Percentiles rank a stretch among this genome's conserved stretches.
phyloP scores from a whole-genome alignment of 1,140 invertebrate species.

The Archivesica marissinica region DNA sequence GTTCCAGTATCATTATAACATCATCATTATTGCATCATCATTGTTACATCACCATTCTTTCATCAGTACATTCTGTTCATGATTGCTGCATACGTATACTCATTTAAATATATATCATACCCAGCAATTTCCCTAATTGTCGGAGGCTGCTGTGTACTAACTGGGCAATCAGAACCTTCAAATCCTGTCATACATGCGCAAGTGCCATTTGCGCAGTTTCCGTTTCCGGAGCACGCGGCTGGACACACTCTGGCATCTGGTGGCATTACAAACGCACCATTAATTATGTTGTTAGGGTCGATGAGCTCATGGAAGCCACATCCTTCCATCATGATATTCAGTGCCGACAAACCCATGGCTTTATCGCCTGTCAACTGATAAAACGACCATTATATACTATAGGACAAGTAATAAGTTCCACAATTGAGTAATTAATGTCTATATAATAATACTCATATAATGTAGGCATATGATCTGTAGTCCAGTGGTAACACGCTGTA shows the following conservation, averaged over 20 bases:
- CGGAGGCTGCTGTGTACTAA: background rate
- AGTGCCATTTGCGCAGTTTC: slow-evolving; percentile 9
- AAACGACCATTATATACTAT: too few species aligned
- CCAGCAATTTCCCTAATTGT: background rate
- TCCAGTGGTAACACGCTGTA: too few species aligned
- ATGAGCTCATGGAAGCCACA: background rate
- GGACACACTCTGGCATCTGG: slow-evolving; percentile 14
- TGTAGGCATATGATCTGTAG: too few species aligned
- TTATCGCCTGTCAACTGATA: slow-evolving; percentile 26
- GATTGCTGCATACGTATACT: too few species aligned
- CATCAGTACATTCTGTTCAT: too few species aligned
- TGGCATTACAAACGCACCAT: background rate
- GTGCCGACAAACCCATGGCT: slow-evolving; percentile 15
- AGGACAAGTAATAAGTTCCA: too few species aligned
- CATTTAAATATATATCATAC: too few species aligned
- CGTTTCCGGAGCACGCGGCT: slow-evolving; percentile 43
- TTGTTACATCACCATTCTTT: too few species aligned
- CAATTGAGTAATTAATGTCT: too few species aligned
- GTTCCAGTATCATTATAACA: too few species aligned
- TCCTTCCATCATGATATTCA: slow-evolving; percentile 1
- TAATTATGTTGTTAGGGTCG: background rate
- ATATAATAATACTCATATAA: too few species aligned
- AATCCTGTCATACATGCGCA: slow-evolving; percentile 20
- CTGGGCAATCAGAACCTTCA: slow-evolving; percentile 27
- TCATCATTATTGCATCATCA: too few species aligned